phyloP scores from a whole-genome alignment of 2,113 vertebrate species.

The Stegostoma tigrinum region DNA sequence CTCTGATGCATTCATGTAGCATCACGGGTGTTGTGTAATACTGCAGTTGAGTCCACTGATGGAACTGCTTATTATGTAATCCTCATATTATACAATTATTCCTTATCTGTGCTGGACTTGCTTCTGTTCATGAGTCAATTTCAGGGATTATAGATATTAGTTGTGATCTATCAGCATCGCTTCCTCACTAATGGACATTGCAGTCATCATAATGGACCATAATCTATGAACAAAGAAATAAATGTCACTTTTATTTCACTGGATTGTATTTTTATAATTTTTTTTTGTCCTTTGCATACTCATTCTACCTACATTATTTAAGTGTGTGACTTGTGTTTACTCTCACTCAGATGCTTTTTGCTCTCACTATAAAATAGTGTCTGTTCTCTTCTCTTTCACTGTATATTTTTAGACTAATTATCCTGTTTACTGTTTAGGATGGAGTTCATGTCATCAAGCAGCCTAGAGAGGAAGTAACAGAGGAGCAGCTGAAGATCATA shows the following conservation, averaged over 20 bases:
- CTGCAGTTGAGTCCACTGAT: background rate
- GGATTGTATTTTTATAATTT: background rate
- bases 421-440: constrained; percentile 61
- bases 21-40: background rate
- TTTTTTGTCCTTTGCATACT: background rate
- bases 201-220: background rate
- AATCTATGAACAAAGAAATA: background rate
- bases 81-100: background rate
- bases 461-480: constrained; percentile 64
- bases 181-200: background rate
- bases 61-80: background rate
- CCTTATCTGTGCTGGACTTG: background rate
- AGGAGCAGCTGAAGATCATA: constrained; percentile 87
- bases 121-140: background rate
- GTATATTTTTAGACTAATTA: background rate
- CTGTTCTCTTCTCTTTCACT: background rate
- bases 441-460: constrained; percentile 73
- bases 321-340: background rate
- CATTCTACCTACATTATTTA: background rate
- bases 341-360: background rate
- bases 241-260: background rate
- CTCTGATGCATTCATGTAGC: background rate
- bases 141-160: background rate
- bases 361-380: background rate
- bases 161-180: background rate